These are phyloP conservation scores for Cotesia glomerata DNA, from an alignment of 1,140 invertebrate genomes.

Conservation along the genomic window DNA sequence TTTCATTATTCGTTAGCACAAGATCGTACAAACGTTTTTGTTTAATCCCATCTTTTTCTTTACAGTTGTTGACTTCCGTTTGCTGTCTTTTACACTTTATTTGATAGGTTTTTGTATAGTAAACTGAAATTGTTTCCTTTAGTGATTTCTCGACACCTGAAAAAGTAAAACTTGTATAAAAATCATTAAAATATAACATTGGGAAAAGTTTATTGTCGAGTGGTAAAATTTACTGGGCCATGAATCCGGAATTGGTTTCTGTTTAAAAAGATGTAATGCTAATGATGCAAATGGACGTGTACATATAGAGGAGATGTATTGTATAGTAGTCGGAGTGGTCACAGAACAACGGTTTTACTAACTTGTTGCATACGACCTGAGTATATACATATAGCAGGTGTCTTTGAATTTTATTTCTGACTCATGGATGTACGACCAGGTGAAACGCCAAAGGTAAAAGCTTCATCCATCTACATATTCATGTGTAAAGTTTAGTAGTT, in stretches of 20 bases:
- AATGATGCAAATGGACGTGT: not conserved
- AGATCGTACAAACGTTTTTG: too few relatives aligned
- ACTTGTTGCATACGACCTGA: slow-evolving; percentile 44
- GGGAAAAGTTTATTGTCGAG: slow-evolving; percentile 1
- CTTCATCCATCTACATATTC: too few relatives aligned
- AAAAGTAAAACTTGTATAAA: not conserved
- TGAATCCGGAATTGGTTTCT: slow-evolving; percentile 18
- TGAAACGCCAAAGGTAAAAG: slow-evolving; percentile 31
- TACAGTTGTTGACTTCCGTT: too few relatives aligned
- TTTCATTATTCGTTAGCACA: too few relatives aligned
- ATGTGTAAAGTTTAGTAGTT: too few relatives aligned
- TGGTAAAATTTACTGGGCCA: slow-evolving; percentile 12
- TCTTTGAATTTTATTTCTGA: slow-evolving; percentile 40
- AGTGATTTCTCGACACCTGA: too few relatives aligned
- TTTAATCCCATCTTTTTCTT: too few relatives aligned
- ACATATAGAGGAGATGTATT: not conserved
- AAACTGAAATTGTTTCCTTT: too few relatives aligned
- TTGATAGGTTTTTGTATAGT: too few relatives aligned
- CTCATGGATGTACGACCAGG: slow-evolving; percentile 47
- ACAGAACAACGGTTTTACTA: slow-evolving; percentile 18
- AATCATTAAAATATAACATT: not conserved
- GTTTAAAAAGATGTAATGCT: not conserved
- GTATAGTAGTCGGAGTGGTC: not conserved
- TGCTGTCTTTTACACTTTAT: too few relatives aligned
- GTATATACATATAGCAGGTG: slow-evolving; percentile 45